Conservation (phyloP, 2,113 vertebrate species). For the Campylomormyrus tamandua region DNA sequence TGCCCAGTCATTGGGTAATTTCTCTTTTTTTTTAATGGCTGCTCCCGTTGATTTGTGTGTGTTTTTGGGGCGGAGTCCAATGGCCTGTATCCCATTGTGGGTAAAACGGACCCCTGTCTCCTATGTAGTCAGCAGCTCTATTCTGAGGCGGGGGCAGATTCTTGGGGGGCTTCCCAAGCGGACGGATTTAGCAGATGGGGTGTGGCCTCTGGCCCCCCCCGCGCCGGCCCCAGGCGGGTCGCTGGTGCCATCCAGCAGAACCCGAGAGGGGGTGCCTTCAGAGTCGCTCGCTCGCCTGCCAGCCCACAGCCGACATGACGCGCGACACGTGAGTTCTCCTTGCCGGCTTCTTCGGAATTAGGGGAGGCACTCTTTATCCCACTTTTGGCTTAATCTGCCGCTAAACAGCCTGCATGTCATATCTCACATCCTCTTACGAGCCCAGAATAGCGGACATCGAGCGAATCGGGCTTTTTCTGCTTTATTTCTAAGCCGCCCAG, state of each 20-base stretch:
- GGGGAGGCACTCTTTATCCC: neutral
- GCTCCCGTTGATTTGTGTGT: neutral
- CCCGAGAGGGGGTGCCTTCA: constrained; percentile 10
- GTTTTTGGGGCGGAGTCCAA: neutral
- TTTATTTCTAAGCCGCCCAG: neutral
- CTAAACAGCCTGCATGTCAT: neutral
- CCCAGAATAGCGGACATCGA: neutral
- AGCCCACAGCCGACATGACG: constrained; percentile 31
- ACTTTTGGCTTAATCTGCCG: neutral
- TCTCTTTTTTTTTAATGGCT: neutral
- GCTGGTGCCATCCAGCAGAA: neutral
- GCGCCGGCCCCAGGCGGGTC: neutral
- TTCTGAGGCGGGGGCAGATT: constrained; percentile 38
- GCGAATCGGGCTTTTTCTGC: neutral
- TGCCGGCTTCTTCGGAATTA: neutral
- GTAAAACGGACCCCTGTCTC: constrained; percentile 31
- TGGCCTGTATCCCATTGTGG: neutral
- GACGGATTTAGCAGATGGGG: constrained; percentile 38
- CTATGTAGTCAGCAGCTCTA: constrained; percentile 42
- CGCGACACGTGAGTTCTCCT: constrained; percentile 38
- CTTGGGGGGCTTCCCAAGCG: constrained; percentile 30
- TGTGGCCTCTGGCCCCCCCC: neutral
- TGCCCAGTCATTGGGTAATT: neutral
- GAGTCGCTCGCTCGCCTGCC: neutral
- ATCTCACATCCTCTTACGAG: neutral